Conservation (phyloP, 2,888 invertebrate genomes). For the Amiota minor region DNA sequence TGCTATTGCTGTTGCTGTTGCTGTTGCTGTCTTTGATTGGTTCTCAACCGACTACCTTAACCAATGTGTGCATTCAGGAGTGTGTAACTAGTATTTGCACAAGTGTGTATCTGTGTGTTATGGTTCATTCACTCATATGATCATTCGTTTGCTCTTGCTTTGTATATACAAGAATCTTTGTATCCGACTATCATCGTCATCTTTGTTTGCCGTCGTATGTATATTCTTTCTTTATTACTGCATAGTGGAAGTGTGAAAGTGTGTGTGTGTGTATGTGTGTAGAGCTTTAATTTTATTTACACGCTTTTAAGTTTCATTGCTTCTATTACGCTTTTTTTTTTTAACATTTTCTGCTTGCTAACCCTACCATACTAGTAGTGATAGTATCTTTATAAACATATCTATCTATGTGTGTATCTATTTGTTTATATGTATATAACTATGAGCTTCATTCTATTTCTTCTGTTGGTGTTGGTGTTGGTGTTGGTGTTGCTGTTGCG, state of each 20-base stretch:
- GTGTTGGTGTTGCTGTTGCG: not conserved
- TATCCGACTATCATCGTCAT: no score
- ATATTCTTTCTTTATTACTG: not conserved
- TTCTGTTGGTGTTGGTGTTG: not conserved
- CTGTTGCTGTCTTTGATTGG: constrained; percentile 19
- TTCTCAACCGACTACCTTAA: constrained; percentile 33
- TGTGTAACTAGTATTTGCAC: no score
- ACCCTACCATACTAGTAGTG: no score
- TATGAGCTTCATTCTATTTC: not conserved
- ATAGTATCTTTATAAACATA: constrained; percentile 25
- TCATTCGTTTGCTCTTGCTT: not conserved
- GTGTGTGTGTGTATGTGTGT: constrained; percentile 33
- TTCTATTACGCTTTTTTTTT: constrained; percentile 56
- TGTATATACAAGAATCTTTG: no score
- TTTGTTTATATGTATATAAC: not conserved
- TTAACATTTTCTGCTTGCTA: constrained; percentile 29
- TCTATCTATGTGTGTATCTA: constrained; percentile 45
- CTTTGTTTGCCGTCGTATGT: no score
- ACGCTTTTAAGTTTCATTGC: constrained; percentile 53
- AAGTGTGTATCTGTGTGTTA: constrained; percentile 45
- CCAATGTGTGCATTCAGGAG: constrained; percentile 25
- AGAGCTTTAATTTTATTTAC: constrained; percentile 61
- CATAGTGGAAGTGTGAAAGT: constrained; percentile 29
- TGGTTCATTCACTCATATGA: not conserved
- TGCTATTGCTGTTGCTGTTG: no score